Base-by-base conservation (phyloP, 2,888 invertebrate species). In the Drosophila siamana region DNA sequence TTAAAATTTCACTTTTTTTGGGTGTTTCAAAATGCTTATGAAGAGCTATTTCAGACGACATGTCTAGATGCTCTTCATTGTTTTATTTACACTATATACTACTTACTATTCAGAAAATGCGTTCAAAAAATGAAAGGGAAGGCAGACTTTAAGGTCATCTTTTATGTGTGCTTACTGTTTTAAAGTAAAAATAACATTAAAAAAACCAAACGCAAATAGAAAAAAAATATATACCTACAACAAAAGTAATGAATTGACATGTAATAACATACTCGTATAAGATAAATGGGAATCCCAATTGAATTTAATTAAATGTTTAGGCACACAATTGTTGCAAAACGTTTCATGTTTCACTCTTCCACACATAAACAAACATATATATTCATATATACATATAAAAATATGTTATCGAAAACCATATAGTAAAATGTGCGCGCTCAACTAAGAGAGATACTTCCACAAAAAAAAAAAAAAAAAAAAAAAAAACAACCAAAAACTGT, bases 271-370 rank as follows among this genome's bases (percentile, higher is more conserved):
- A 38, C 36, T 38, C 36, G 36, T 38, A 75, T 61, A 44, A 52
- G 44, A 24, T 30, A 9, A 63, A 50, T 63, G 62, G 40, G 40
- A 40, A 69, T 47, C 50, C 59, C 41, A 74, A 75, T 71, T 71
- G 71, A 78, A 86, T 74, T 86, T 69, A 78, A 78, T 43, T 63
- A 69, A 86, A 75, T 78, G 71, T 78, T 70, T 82, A 86, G 75
- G 63, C 83, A 82, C 69, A 69, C 52, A 52, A 68, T 56, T 69
- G 80, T 71, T 83, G 75, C 68, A 73, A 68, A 70, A 64, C 11
- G 36, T 63, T 77, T 80, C 78, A 64, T 78, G 80, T 80, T 85
- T 82, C 75, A 79, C 65, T 61, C 52, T 68, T 52, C 43, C 48
- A 57, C 40, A 51, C 72, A 67, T 64, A 48, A 63, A 40, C 40